A percentile compares a stretch with the other conserved stretches of the same genome.
Evolutionary conservation across 2,797 vertebrate genomes (phyloP).

Genomic region (Falco concolor): DNA sequence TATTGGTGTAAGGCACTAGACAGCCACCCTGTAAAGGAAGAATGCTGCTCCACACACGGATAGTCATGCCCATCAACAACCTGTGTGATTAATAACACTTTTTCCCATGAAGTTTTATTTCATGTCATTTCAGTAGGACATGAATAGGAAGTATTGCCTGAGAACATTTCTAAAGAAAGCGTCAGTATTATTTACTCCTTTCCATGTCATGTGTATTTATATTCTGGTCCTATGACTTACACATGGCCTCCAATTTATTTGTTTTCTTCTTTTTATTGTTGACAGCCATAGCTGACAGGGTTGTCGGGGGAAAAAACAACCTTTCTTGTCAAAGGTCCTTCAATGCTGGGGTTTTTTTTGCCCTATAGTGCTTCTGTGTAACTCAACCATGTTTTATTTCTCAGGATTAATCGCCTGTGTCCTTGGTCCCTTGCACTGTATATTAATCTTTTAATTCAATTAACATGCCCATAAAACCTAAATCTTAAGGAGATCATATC

Average conservation of each 20-base stretch:
- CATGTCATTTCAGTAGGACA: constrained; percentile 4
- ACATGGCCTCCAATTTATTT: constrained; percentile 57
- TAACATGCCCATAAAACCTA: neutral
- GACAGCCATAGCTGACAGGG: constrained; percentile 33
- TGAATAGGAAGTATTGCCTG: neutral
- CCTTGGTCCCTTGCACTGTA: neutral
- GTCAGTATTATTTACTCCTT: constrained; percentile 53
- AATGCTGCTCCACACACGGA: neutral
- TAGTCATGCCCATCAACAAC: neutral
- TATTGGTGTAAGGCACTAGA: neutral
- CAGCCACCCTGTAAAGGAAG: neutral
- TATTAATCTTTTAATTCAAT: constrained; percentile 57
- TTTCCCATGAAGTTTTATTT: neutral
- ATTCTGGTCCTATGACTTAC: constrained; percentile 63
- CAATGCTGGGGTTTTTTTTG: neutral
- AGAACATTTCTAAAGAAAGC: constrained; percentile 45
- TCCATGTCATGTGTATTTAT: constrained; percentile 54
- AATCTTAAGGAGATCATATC: constrained; percentile 5
- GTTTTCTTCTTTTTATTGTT: constrained; percentile 61
- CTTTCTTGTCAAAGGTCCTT: constrained; percentile 51
- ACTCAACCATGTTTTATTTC: constrained; percentile 31
- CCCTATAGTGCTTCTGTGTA: neutral
- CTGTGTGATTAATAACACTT: neutral
- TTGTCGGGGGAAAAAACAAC: constrained; percentile 8
- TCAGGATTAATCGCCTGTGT: constrained; percentile 27